These are phyloP conservation scores for Sinocyclocheilus grahami DNA, from an alignment of 2,113 vertebrate species.

Conservation along the genomic window DNA sequence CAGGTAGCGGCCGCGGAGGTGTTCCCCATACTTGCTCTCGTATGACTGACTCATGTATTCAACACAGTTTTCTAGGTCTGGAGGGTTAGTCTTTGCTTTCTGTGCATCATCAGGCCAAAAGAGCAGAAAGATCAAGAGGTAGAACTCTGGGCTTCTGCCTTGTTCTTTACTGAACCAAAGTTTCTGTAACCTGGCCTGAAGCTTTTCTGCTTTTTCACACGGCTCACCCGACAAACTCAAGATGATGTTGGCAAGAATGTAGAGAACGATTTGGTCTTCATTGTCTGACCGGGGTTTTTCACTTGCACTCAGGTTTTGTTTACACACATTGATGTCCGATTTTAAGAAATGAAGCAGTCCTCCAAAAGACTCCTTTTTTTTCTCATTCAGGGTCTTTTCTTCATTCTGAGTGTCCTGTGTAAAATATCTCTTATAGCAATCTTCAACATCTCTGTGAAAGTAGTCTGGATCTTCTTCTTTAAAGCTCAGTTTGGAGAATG, in stretches of 20 bases:
- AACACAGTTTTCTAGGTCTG: slow-evolving; percentile 9
- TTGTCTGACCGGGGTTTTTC: background rate
- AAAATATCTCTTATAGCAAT: background rate
- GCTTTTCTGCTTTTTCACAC: background rate
- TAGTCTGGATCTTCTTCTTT: background rate
- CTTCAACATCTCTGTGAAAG: background rate
- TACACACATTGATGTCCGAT: background rate
- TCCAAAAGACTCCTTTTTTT: background rate
- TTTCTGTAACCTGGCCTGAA: slow-evolving; percentile 23
- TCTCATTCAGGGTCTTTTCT: background rate
- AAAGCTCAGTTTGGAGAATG: background rate
- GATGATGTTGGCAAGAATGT: slow-evolving; percentile 62
- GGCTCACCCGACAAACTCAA: slow-evolving; percentile 44
- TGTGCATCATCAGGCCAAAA: slow-evolving; percentile 58
- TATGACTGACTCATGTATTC: slow-evolving; percentile 34
- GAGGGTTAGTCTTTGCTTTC: background rate
- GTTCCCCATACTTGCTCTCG: slow-evolving; percentile 30
- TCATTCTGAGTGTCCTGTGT: background rate
- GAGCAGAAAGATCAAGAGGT: slow-evolving; percentile 59
- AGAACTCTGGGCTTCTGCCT: background rate
- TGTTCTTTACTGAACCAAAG: background rate
- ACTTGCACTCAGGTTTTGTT: background rate
- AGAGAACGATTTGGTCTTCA: background rate
- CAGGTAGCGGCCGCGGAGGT: slow-evolving; percentile 52
- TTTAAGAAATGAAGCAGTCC: background rate